These are phyloP conservation scores for Motacilla alba DNA, from an alignment of 2,113 vertebrate species.

Conservation along the genomic window DNA sequence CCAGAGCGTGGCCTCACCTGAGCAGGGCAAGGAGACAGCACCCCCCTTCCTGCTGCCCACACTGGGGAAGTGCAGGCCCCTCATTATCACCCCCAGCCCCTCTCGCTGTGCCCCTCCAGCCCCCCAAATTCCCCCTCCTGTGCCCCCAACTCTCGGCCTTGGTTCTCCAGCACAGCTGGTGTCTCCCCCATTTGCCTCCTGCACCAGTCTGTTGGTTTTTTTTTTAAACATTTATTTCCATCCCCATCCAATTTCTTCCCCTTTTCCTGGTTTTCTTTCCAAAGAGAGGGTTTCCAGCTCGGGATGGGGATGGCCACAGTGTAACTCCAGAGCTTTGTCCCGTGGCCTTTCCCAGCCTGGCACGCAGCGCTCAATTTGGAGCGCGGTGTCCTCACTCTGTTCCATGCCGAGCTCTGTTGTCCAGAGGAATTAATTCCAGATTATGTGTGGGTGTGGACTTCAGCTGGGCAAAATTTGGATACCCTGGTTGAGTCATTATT, in stretches of 20 bases:
- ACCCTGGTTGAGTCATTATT: constrained; percentile 56
- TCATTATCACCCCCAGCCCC: too few relatives aligned
- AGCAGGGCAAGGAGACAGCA: not conserved
- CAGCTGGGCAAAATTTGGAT: constrained; percentile 49
- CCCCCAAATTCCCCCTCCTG: not conserved
- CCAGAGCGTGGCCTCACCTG: not conserved
- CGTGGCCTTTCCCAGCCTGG: not conserved
- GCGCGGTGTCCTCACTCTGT: not conserved
- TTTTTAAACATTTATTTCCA: not conserved
- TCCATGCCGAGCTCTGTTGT: constrained; percentile 32
- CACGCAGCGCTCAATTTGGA: not conserved
- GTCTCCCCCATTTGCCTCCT: not conserved
- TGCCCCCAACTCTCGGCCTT: rapidly evolving
- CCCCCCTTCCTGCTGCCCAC: not conserved
- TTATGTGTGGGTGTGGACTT: constrained; percentile 55
- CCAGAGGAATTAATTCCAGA: constrained; percentile 64
- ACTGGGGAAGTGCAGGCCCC: not conserved
- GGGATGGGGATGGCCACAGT: not conserved
- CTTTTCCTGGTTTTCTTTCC: not conserved
- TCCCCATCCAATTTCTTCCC: not conserved
- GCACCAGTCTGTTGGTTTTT: not conserved
- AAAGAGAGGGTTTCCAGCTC: not conserved
- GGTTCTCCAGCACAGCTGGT: not conserved
- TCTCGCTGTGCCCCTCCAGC: not conserved
- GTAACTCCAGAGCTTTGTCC: not conserved